Evolutionary conservation across 2,888 invertebrate genomes (phyloP).

Genomic region (Amphiduros pacificus): DNA sequence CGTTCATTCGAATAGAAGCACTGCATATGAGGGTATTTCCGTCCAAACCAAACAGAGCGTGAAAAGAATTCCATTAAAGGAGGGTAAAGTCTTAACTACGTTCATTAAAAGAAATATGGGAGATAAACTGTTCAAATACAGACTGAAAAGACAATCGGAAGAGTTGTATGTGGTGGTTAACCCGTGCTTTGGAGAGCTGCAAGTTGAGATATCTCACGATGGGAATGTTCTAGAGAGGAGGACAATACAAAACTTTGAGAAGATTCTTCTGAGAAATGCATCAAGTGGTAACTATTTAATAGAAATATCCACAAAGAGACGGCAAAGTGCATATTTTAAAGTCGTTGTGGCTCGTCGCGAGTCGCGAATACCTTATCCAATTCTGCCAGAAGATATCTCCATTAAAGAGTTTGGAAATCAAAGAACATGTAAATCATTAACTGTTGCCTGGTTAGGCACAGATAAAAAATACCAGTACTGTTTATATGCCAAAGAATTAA

Average conservation of each 20-base stretch:
- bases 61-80: conserved; percentile 29
- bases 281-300: conserved; percentile 4
- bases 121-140: conserved; percentile 30
- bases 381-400: conserved; percentile 43
- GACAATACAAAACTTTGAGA: neutral
- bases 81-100: conserved; percentile 39
- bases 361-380: conserved; percentile 57
- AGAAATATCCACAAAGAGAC: neutral
- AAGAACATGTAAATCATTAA: conserved; percentile 50
- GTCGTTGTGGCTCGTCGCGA: neutral
- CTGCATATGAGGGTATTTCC: conserved; percentile 61
- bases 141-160: conserved; percentile 28
- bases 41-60: conserved; percentile 34
- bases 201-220: conserved; percentile 10
- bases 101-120: conserved; percentile 30
- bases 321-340: conserved; percentile 12
- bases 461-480: conserved; percentile 52
- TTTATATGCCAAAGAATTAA: conserved; percentile 35
- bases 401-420: conserved; percentile 47
- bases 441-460: conserved; percentile 53
- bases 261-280: neutral
- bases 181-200: conserved; percentile 11
- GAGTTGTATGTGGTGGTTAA: conserved; percentile 6
- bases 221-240: neutral
- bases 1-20: conserved; percentile 64